A percentile compares a stretch with the other conserved stretches of the same genome.
These are phyloP conservation scores for Luperina testacea DNA, from an alignment of 2,888 invertebrate species.

Conservation along the genomic window DNA sequence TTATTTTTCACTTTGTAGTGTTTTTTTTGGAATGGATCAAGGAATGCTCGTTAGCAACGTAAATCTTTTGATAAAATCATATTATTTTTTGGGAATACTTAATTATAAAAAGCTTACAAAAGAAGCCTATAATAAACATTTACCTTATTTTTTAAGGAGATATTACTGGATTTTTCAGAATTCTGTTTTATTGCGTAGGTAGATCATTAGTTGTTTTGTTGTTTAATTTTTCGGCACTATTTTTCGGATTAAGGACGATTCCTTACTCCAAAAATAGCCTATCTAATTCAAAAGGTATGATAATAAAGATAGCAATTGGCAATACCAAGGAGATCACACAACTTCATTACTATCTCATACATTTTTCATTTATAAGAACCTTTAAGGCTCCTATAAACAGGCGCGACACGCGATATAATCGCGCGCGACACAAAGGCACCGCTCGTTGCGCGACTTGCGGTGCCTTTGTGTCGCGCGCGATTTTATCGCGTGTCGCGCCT, in stretches of 20 bases:
- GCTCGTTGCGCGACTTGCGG: no score
- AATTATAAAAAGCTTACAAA: constrained; percentile 10
- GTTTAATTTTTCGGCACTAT: no score
- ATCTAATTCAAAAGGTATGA: background rate
- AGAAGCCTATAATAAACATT: background rate
- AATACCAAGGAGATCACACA: background rate
- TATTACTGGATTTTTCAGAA: background rate
- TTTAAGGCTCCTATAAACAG: no score
- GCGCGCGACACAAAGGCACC: no score
- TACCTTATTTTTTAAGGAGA: background rate
- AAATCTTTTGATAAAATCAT: constrained; percentile 7
- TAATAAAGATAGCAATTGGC: background rate
- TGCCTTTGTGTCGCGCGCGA: no score
- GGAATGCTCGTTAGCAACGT: constrained; percentile 18
- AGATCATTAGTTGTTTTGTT: background rate
- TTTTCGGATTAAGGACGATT: no score
- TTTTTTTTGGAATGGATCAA: no score
- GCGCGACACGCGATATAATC: no score
- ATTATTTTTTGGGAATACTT: background rate
- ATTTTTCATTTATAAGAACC: no score
- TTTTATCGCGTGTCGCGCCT: no score
- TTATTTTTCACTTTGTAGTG: no score
- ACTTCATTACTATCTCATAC: background rate
- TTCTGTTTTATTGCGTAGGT: background rate
- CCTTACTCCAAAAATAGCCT: no score